These are phyloP conservation scores for Platalea minor DNA, from an alignment of 2,797 vertebrate species.

Conservation along the genomic window DNA sequence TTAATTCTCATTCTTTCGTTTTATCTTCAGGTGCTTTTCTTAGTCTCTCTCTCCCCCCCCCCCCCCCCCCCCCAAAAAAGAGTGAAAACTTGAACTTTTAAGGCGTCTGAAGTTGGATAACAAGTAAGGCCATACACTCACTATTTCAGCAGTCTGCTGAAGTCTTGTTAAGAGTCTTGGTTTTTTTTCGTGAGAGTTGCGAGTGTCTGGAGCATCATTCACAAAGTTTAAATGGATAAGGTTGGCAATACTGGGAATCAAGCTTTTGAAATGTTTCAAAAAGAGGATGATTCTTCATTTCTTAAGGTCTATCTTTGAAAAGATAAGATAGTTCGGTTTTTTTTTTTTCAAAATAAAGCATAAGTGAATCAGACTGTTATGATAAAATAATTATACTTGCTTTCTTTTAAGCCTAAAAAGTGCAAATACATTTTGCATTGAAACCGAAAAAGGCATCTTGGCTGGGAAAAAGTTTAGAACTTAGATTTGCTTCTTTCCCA, in stretches of 20 bases:
- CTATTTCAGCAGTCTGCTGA: neutral
- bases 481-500: neutral
- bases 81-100: neutral
- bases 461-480: neutral
- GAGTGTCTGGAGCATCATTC: neutral
- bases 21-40: neutral
- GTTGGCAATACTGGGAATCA: neutral
- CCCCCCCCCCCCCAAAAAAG: too few relatives aligned
- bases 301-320: neutral
- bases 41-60: neutral
- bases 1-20: neutral
- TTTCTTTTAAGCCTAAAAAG: neutral
- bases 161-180: neutral
- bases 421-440: neutral
- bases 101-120: neutral
- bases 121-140: neutral
- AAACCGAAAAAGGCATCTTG: neutral
- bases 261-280: conserved; percentile 6
- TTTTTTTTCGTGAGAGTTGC: neutral
- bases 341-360: neutral
- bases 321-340: neutral
- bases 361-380: neutral
- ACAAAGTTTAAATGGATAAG: neutral
- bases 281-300: neutral
- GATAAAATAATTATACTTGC: neutral